Percentiles rank a stretch among this genome's conserved stretches.
Evolutionary conservation across 2,797 vertebrate species (phyloP).

Genomic region (Clangula hyemalis): DNA sequence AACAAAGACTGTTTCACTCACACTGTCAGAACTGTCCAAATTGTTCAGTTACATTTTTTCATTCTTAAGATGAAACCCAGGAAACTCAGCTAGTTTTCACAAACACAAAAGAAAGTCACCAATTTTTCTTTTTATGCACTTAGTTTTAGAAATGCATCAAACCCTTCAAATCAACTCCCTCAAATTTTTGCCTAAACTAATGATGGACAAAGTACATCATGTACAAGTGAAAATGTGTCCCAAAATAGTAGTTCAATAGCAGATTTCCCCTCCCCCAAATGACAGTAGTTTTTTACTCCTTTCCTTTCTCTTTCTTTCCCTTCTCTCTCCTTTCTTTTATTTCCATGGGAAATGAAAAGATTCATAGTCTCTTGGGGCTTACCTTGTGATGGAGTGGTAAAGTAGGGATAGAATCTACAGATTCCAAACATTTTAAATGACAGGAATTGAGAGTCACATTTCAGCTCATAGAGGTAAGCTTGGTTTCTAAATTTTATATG

Average conservation of each 20-base stretch:
- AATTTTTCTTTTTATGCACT: slow-evolving; percentile 10
- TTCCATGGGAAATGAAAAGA: not conserved
- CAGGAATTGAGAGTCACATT: not conserved
- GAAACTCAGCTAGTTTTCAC: not conserved
- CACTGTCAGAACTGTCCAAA: slow-evolving; percentile 34
- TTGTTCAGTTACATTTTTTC: not conserved
- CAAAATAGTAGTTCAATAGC: not conserved
- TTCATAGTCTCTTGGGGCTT: not conserved
- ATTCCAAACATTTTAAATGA: not conserved
- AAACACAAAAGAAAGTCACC: not conserved
- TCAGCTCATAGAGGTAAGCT: not conserved
- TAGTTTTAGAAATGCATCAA: slow-evolving; percentile 6
- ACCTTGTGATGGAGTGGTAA: not conserved
- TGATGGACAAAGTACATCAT: not conserved
- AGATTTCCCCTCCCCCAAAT: not conserved
- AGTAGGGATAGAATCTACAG: not conserved
- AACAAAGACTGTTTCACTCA: slow-evolving; percentile 6
- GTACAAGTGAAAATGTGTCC: not conserved
- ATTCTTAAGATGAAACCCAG: slow-evolving; percentile 1
- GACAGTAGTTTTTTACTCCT: not conserved
- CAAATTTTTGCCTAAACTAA: not conserved
- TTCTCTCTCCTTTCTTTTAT: not conserved
- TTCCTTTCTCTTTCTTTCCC: not conserved
- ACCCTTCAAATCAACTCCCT: not conserved
- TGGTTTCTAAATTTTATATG: not conserved